Base-by-base conservation (phyloP, 35 echinoderm and acorn worm species). In the Acanthaster planci region DNA sequence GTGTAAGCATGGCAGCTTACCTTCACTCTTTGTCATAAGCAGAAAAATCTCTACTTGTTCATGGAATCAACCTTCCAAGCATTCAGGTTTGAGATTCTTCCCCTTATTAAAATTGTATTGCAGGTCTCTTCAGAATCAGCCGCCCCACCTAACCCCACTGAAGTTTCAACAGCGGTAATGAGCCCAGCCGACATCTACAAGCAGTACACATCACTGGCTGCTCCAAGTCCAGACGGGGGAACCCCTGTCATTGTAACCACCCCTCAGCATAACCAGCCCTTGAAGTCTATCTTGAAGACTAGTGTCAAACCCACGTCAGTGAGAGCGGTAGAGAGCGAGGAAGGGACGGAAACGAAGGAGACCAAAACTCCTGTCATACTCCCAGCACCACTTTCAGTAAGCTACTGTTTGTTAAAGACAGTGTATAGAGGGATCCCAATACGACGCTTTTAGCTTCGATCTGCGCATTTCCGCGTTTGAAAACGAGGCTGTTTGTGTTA, bases 131-230 rank as follows among this genome's bases (percentile, higher is more conserved):
- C 3, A 51, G 19, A 36, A 30, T 57, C 55, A 78, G 38, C n/a
- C 77, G 37, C 21, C 39, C 40, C 50, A 17, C 32, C 34, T 21
- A 88, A 81, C 16, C 81, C 37, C 60, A 35, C 37, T 72, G 72
- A 51, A 81, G 68, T 19, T 10, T 9, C 64, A 72, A 47, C 4
- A 1, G 60, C 80, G 5, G 40, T 67, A 51, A 37, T 34, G 30
- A 80, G 79, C 7, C 87, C 87, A 34, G 87, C 60, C 22, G 87
- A 89, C 36, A 89, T 89, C 60, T 89, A 89, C 64, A 81, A 89
- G 14, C 80, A 80, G 31, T 89, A 84, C 40, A 12, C 51, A 17
- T 19, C 87, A 19, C 39, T 27, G 52, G 27, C 31, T 17, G 67
- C 64, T 37, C 50, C 42, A 3, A 22, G 67, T 36, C 42, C 30